Evolutionary conservation across 2,888 invertebrate genomes (phyloP), one percentile per base, ranked within the genome.

Genomic region (Nephrotoma flavescens): DNA sequence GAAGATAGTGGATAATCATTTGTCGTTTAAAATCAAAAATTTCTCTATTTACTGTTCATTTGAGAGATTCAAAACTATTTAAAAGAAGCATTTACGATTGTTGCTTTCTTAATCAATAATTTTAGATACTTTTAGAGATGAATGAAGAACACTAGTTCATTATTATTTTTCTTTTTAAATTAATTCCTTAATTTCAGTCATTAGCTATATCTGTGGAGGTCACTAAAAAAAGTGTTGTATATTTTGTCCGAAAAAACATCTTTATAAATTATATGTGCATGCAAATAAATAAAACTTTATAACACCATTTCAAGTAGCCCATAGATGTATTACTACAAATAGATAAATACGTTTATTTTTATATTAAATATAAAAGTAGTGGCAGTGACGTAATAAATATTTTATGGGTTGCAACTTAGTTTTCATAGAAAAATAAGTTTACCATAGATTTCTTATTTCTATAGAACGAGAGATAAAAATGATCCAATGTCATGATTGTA

Each of bases 11-110:
- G 84, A 42, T 84, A 42, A 42, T 42, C 15, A n/a, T 42, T n/a
- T 7, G 6, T 2, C 42, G 11, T 41, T 83, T 41, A 0, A 42
- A 84, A 83, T 41, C 11, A 83, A 19, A 83, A 83, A 42, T 84
- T 84, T 84, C 84, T 84, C 84, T 84, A 84, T 84, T 42, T 84
- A 84, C 84, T 84, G 84, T 84, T 84, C 84, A 84, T 84, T 84
- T 84, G 84, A 84, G 71, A 31, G 42, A 42, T 84, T 84, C 42
- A 84, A 83, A 84, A 42, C 41, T 42, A 84, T 42, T 71, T 71
- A 19, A 31, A 71, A 71, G 9, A 71, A 9, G 19, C 19, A 31
- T 15, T 57, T 11, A 31, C 31, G 19, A 19, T 71, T 71, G 71
- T 71, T 71, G 71, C 71, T 71, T 71, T 71, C 31, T 71, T 71